Percentiles rank a stretch among this genome's conserved stretches.
Conservation (phyloP, 2,113 vertebrate genomes). For the Prinia subflava region DNA sequence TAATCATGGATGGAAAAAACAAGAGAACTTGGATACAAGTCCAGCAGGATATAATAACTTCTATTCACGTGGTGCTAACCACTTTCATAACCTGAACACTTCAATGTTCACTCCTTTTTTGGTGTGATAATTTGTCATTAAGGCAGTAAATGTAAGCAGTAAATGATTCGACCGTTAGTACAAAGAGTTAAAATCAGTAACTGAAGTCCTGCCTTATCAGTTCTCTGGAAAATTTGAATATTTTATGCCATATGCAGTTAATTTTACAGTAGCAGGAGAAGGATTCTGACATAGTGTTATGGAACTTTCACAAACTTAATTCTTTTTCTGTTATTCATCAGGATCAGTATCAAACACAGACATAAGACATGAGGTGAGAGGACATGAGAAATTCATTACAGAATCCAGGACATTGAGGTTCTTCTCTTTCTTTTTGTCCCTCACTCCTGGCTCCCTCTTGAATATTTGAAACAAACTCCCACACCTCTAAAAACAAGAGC, state of each 20-base stretch:
- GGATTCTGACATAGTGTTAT: background rate
- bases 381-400: background rate
- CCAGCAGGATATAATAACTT: background rate
- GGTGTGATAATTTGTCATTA: background rate
- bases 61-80: background rate
- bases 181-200: background rate
- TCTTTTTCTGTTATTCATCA: background rate
- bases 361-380: background rate
- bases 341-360: background rate
- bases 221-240: background rate
- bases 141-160: background rate
- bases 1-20: background rate
- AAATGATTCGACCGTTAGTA: background rate
- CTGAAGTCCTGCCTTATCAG: background rate
- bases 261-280: background rate
- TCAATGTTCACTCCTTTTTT: background rate
- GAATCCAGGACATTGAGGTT: background rate
- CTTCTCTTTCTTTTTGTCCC: background rate
- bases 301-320: background rate
- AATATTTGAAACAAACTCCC: background rate
- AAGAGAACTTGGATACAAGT: background rate
- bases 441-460: background rate
- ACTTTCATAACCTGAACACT: background rate
- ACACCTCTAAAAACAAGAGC: background rate
- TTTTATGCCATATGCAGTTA: background rate